A percentile compares a stretch with the other conserved stretches of the same genome.
phyloP scores from a whole-genome alignment of 1,140 invertebrate genomes.

The Orchestia grillus region DNA sequence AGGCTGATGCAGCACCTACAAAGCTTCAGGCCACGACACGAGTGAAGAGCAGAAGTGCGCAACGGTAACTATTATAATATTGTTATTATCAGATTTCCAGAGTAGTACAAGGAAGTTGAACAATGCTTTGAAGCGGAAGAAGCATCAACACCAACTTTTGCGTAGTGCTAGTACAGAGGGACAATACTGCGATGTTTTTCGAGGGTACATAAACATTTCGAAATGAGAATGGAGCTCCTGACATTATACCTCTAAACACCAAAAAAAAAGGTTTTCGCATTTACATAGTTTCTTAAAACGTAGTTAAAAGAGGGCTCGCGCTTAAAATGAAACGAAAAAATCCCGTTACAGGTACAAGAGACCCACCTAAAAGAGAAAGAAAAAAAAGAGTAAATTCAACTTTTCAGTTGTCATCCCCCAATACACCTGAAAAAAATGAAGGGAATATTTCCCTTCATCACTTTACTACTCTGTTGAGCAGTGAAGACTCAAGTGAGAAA shows the following conservation, averaged over 20 bases:
- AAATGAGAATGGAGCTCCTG: neutral
- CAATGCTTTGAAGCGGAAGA: neutral
- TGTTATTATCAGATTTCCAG: conserved; percentile 15
- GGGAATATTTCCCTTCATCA: too few relatives aligned
- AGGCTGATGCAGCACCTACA: neutral
- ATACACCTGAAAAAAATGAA: neutral
- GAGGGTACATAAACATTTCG: neutral
- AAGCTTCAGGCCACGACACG: neutral
- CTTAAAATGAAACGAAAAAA: neutral
- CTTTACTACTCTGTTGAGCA: too few relatives aligned
- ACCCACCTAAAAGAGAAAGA: neutral
- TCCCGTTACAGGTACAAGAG: too few relatives aligned
- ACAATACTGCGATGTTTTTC: neutral
- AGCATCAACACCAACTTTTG: neutral
- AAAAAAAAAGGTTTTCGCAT: neutral
- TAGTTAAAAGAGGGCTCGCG: neutral
- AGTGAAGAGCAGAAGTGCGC: neutral
- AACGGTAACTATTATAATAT: neutral
- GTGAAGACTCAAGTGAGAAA: neutral
- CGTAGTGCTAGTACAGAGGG: neutral
- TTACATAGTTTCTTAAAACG: neutral
- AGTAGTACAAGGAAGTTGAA: neutral
- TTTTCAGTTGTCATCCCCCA: neutral
- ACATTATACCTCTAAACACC: neutral
- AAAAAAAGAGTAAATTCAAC: neutral